Base-by-base conservation (phyloP, 2,797 vertebrate genomes). In the Scolopax bukidnonensis region DNA sequence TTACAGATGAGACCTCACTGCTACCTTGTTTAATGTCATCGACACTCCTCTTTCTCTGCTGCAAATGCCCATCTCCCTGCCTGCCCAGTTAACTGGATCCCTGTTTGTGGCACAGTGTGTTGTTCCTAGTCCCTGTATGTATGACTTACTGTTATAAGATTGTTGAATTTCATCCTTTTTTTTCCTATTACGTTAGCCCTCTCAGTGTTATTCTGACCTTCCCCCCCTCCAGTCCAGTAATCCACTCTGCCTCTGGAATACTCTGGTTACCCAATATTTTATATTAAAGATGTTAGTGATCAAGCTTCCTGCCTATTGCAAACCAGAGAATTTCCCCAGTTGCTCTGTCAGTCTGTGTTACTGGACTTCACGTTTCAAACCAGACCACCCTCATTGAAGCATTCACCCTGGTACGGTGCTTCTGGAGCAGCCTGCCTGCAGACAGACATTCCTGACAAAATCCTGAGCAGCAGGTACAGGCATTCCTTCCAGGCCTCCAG, bases 391-490 rank as follows among this genome's bases (percentile, higher is more conserved):
- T 71, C 28, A 48, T 3, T 45, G 41, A 91, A 67, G 63, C 1
- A 0, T 14, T 67, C 43, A 76, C 21, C 20, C 14, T 50, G 47
- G 53, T 36, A 56, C 0, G 0, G 19, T 56, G 65, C 57, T 89
- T 88, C 56, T 85, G 85, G 53, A 90, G 60, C n/a, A 50, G 28
- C 16, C 27, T 80, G 76, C 57, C 65, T 40, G 47, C 47, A 87
- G 41, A 56, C 21, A 36, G 25, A 61, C 67, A 82, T 78, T 76
- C 82, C 85, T 56, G 54, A 84, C 63, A 87, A 75, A 74, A 84
- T 45, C 78, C 87, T 51, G 50, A 83, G 30, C 33, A 87, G 67
- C 47, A 60, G 41, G 63, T 89, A 87, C 47, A 70, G 36, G 25
- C 30, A 75, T 8, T 89, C 43, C 56, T 85, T 70, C 81, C 59